A percentile compares a stretch with the other conserved stretches of the same genome.
phyloP scores from a whole-genome alignment of 2,797 vertebrate genomes.

The Tachyglossus aculeatus region DNA sequence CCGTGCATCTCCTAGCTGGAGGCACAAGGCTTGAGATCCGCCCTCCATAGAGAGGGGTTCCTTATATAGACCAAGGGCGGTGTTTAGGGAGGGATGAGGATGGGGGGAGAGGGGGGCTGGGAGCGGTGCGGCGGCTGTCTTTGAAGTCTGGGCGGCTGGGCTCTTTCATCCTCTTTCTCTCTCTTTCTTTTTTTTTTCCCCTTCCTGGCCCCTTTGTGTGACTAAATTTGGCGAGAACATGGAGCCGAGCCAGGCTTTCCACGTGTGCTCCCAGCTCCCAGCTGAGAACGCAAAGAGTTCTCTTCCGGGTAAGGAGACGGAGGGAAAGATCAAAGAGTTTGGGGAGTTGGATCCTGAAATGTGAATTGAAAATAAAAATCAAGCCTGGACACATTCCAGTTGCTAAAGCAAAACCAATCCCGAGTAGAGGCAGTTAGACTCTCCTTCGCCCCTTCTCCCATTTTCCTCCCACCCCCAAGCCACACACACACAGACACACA shows the following conservation, averaged over 20 bases:
- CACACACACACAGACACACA: conserved; percentile 45
- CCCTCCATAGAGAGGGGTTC: conserved; percentile 71
- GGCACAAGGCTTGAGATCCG: conserved; percentile 75
- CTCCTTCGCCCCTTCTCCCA: neutral
- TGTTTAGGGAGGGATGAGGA: conserved; percentile 79
- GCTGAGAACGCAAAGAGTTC: conserved; percentile 90
- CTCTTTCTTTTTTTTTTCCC: conserved; percentile 57
- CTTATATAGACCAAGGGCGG: conserved; percentile 87
- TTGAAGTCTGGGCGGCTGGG: conserved; percentile 93
- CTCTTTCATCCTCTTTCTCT: conserved; percentile 84
- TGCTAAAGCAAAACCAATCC: conserved; percentile 80
- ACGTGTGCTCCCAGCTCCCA: conserved; percentile 96
- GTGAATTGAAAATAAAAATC: conserved; percentile 81
- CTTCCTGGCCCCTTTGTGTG: conserved; percentile 88
- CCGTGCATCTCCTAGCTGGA: neutral
- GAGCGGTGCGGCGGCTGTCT: conserved; percentile 84
- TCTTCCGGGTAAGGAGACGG: conserved; percentile 98
- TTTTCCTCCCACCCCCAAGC: neutral
- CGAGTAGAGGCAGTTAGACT: conserved; percentile 31
- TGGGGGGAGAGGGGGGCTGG: conserved; percentile 74
- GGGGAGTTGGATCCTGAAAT: conserved; percentile 88
- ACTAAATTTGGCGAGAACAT: conserved; percentile 96
- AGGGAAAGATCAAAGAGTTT: conserved; percentile 93
- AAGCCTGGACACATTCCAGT: conserved; percentile 87
- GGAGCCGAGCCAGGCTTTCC: conserved; percentile 93